Conservation (phyloP, 2,888 invertebrate genomes). For the Drosophila subquinaria region DNA sequence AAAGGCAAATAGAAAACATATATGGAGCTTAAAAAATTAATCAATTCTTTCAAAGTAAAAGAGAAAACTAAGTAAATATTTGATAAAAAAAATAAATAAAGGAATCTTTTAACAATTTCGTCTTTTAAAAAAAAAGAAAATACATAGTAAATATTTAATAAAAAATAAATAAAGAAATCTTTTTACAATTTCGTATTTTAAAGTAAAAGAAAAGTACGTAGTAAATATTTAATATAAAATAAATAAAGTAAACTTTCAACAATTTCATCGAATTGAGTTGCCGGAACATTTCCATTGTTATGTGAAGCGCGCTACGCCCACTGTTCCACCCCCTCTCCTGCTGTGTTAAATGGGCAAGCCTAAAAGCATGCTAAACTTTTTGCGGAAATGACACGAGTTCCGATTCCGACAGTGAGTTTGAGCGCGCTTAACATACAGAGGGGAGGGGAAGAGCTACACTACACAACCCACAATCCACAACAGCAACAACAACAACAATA, state of each 20-base stretch:
- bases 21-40: too few relatives aligned
- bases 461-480: constrained; percentile 10
- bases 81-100: too few relatives aligned
- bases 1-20: neutral
- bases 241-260: too few relatives aligned
- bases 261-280: constrained; percentile 2
- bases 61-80: too few relatives aligned
- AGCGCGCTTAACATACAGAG: constrained; percentile 47
- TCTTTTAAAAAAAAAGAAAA: neutral
- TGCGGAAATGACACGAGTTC: constrained; percentile 80
- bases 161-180: too few relatives aligned
- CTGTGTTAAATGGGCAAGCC: constrained; percentile 66
- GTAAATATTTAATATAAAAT: too few relatives aligned
- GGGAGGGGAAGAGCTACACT: neutral
- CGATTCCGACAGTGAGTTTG: constrained; percentile 58
- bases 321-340: neutral
- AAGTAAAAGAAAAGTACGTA: too few relatives aligned
- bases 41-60: too few relatives aligned
- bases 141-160: too few relatives aligned
- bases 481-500: constrained; percentile 28
- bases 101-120: neutral
- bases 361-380: constrained; percentile 77
- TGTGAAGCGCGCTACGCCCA: constrained; percentile 6
- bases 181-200: neutral
- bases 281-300: constrained; percentile 25